Evolutionary conservation across 2,797 vertebrate species (phyloP).

Genomic region (Leptodactylus fallax): DNA sequence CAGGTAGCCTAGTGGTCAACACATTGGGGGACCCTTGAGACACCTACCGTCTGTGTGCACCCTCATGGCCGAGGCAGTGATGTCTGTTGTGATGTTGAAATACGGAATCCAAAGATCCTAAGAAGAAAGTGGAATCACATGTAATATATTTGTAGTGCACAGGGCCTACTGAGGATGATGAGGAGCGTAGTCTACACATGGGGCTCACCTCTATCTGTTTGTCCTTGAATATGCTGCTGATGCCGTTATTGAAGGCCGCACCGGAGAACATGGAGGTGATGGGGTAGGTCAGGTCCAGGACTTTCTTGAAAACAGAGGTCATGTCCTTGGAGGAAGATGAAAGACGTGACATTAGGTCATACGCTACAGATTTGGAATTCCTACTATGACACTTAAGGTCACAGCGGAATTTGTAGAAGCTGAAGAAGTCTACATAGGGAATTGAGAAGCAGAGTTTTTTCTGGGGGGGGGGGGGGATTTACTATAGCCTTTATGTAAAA

Average conservation of each 20-base stretch:
- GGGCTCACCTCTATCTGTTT: conserved; percentile 89
- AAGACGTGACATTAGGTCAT: no score
- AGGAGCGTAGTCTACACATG: background rate
- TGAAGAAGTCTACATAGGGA: no score
- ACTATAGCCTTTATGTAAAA: no score
- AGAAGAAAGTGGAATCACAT: background rate
- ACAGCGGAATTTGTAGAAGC: no score
- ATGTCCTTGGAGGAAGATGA: conserved; percentile 78
- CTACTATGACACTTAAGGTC: no score
- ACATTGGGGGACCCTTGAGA: no score
- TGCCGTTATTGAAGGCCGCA: conserved; percentile 86
- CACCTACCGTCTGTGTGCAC: conserved; percentile 89
- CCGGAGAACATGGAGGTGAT: conserved; percentile 96
- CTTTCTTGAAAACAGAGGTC: conserved; percentile 86
- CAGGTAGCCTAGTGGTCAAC: background rate
- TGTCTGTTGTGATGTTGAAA: conserved; percentile 92
- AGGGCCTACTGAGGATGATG: no score
- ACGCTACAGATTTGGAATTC: no score
- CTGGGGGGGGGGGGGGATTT: no score
- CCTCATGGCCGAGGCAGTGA: conserved; percentile 91
- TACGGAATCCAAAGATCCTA: conserved; percentile 95
- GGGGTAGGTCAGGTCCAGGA: conserved; percentile 92
- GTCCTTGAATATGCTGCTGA: conserved; percentile 84
- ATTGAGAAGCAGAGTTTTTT: no score
- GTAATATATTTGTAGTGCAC: background rate